phyloP scores from a whole-genome alignment of 2,797 vertebrate genomes.

The Margarornis squamiger region DNA sequence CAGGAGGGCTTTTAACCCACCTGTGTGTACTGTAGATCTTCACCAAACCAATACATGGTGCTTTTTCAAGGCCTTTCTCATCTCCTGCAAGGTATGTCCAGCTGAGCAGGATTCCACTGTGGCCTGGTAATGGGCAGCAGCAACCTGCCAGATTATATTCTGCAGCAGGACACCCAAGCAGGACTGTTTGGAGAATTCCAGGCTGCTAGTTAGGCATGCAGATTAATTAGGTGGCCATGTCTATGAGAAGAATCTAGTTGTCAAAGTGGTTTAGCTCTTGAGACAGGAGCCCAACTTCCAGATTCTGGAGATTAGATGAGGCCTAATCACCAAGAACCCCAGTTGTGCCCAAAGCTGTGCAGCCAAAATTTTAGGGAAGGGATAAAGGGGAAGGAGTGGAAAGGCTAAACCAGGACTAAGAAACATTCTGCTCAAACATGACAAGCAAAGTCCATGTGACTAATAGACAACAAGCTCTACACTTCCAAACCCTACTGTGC shows the following conservation, averaged over 20 bases:
- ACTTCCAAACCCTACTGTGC: background rate
- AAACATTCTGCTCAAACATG: background rate
- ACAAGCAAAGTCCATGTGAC: background rate
- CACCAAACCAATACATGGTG: background rate
- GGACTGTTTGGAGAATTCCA: background rate
- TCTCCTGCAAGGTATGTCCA: background rate
- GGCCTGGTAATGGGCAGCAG: background rate
- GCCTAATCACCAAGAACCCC: background rate
- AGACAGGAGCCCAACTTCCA: background rate
- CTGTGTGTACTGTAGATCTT: background rate
- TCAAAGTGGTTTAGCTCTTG: background rate
- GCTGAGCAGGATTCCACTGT: background rate
- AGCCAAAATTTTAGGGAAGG: background rate
- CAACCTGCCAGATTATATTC: background rate
- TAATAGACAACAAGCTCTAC: background rate
- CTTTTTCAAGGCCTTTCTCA: background rate
- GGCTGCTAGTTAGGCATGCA: background rate
- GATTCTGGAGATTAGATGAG: background rate
- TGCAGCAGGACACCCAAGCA: background rate
- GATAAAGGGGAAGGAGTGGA: background rate
- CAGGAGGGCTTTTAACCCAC: background rate
- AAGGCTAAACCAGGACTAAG: background rate
- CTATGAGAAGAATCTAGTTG: background rate
- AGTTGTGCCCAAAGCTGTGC: background rate
- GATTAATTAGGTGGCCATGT: background rate